Evolutionary conservation across 1,140 invertebrate genomes (phyloP).

Genomic region (Sarcophaga peregrina): DNA sequence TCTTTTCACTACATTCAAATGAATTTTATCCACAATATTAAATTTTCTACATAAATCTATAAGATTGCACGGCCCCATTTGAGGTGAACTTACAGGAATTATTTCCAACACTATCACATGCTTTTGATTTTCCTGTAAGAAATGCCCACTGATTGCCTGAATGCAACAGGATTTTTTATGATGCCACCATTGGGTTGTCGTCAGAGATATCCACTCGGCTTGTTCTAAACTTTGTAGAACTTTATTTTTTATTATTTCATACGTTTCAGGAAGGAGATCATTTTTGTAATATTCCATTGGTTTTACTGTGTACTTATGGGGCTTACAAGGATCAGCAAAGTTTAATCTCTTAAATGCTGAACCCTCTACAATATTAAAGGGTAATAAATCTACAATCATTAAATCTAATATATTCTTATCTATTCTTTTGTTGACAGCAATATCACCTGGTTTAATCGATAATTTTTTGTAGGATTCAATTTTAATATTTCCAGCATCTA

Average conservation of each 20-base stretch:
- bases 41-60: slow-evolving; percentile 11
- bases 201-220: slow-evolving; percentile 30
- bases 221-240: neutral
- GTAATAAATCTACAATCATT: slow-evolving; percentile 28
- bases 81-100: neutral
- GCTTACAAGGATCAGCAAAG: slow-evolving; percentile 5
- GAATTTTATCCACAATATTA: slow-evolving; percentile 26
- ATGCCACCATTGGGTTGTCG: neutral
- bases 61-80: neutral
- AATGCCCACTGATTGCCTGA: neutral
- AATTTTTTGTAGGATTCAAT: neutral
- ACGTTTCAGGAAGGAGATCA: slow-evolving; percentile 2
- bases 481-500: neutral
- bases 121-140: slow-evolving; percentile 26
- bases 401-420: slow-evolving; percentile 30
- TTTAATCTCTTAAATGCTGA: slow-evolving; percentile 27
- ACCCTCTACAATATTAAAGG: slow-evolving; percentile 36
- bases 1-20: neutral
- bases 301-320: neutral
- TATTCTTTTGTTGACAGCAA: neutral
- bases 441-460: neutral
- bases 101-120: slow-evolving; percentile 24
- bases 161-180: slow-evolving; percentile 1
- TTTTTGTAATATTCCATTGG: slow-evolving; percentile 7
- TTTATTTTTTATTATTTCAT: slow-evolving; percentile 6